phyloP scores from a whole-genome alignment of 2,888 invertebrate genomes.

The Harmothoe impar region DNA sequence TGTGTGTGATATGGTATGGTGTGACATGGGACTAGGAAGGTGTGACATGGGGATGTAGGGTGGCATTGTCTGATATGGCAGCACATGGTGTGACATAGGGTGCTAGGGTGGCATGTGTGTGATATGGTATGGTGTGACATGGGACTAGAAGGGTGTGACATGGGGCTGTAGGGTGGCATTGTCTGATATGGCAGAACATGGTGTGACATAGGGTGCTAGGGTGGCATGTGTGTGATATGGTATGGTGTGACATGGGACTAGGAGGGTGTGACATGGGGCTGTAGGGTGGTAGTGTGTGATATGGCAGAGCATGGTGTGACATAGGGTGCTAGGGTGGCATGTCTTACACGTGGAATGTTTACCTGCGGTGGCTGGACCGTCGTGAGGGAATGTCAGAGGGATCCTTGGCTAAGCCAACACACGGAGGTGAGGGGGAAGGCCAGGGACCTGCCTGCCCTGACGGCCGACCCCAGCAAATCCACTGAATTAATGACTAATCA shows the following conservation, averaged over 20 bases:
- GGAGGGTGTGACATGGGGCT: too few relatives aligned
- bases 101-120: background rate
- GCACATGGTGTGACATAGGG: background rate
- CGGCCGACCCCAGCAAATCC: conserved; percentile 23
- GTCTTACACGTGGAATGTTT: background rate
- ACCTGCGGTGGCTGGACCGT: background rate
- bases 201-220: background rate
- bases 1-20: background rate
- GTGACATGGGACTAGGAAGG: too few relatives aligned
- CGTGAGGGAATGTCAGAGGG: background rate
- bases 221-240: background rate
- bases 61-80: too few relatives aligned
- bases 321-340: too few relatives aligned
- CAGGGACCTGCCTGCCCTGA: background rate
- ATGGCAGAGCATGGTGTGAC: background rate
- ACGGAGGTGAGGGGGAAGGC: background rate
- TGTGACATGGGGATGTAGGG: too few relatives aligned
- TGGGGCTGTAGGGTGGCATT: background rate
- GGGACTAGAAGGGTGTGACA: too few relatives aligned
- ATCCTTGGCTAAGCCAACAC: background rate
- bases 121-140: background rate
- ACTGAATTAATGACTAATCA: conserved; percentile 57
- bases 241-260: background rate
- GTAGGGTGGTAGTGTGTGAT: background rate
- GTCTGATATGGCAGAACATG: background rate